Conservation (phyloP, 2,797 vertebrate genomes). For the Emys orbicularis region DNA sequence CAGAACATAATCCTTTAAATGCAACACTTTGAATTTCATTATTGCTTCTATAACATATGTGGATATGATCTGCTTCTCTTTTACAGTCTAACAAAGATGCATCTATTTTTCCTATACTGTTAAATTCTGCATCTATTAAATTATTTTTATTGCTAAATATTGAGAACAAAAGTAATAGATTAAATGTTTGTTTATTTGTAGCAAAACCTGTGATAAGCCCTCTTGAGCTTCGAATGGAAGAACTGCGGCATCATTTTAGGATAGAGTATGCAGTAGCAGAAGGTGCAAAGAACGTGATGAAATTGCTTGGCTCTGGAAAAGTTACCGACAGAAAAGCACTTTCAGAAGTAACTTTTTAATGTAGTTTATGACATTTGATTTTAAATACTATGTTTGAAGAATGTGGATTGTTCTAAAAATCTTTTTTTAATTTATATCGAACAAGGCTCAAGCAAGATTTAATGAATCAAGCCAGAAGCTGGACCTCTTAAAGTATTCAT, state of each 20-base stretch:
- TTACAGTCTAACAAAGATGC: neutral
- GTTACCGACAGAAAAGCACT: slow-evolving; percentile 96
- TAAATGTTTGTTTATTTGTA: slow-evolving; percentile 71
- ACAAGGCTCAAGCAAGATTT: slow-evolving; percentile 94
- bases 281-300: slow-evolving; percentile 98
- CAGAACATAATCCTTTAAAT: neutral
- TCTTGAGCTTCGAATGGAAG: slow-evolving; percentile 96
- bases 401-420: neutral
- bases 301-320: slow-evolving; percentile 94
- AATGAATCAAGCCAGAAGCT: slow-evolving; percentile 97
- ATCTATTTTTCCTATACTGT: neutral
- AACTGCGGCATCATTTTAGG: slow-evolving; percentile 96
- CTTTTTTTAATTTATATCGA: slow-evolving; percentile 13
- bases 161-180: neutral
- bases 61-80: neutral
- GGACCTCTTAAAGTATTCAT: slow-evolving; percentile 94
- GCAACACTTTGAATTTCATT: neutral
- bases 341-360: slow-evolving; percentile 88
- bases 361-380: slow-evolving; percentile 48
- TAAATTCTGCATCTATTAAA: neutral
- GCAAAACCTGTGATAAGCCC: slow-evolving; percentile 96
- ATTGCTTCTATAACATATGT: neutral
- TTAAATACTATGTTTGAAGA: slow-evolving; percentile 37
- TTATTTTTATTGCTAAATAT: slow-evolving; percentile 3
- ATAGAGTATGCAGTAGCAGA: slow-evolving; percentile 98